Percentiles rank a stretch among this genome's conserved stretches.
phyloP scores from a whole-genome alignment of 2,797 vertebrate genomes.

The Amblyraja radiata region DNA sequence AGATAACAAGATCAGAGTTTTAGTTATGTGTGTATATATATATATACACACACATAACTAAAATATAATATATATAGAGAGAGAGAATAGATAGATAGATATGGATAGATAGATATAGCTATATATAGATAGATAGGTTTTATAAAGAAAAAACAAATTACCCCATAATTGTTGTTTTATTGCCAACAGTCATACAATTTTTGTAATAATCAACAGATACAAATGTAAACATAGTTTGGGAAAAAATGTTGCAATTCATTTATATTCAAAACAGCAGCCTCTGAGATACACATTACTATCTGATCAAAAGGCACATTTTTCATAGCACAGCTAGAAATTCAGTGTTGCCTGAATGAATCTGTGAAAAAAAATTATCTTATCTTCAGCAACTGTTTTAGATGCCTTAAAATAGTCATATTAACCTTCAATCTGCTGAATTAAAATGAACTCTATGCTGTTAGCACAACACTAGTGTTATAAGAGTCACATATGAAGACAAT shows the following conservation, averaged over 20 bases:
- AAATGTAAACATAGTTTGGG: constrained; percentile 61
- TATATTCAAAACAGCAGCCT: constrained; percentile 41
- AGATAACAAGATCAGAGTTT: too few relatives aligned
- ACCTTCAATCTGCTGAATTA: constrained; percentile 3
- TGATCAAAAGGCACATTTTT: constrained; percentile 65
- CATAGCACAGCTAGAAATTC: constrained; percentile 45
- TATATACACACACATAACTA: too few relatives aligned
- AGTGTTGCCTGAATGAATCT: constrained; percentile 35
- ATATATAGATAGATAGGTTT: too few relatives aligned
- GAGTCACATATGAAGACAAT: constrained; percentile 17
- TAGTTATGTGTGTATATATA: too few relatives aligned
- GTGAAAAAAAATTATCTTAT: constrained; percentile 33
- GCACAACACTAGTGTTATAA: constrained; percentile 13
- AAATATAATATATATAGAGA: too few relatives aligned
- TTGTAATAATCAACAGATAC: constrained; percentile 63
- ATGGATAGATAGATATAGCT: too few relatives aligned
- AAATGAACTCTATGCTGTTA: neutral
- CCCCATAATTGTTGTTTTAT: constrained; percentile 65
- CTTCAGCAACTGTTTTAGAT: constrained; percentile 38
- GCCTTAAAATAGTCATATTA: constrained; percentile 20
- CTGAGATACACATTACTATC: constrained; percentile 45
- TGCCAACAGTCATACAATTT: constrained; percentile 66
- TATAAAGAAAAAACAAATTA: constrained; percentile 41
- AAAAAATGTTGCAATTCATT: constrained; percentile 49
- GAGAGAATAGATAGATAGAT: too few relatives aligned